These are phyloP conservation scores for Matsumyia berberina DNA, from an alignment of 2,888 invertebrate genomes.

Conservation along the genomic window DNA sequence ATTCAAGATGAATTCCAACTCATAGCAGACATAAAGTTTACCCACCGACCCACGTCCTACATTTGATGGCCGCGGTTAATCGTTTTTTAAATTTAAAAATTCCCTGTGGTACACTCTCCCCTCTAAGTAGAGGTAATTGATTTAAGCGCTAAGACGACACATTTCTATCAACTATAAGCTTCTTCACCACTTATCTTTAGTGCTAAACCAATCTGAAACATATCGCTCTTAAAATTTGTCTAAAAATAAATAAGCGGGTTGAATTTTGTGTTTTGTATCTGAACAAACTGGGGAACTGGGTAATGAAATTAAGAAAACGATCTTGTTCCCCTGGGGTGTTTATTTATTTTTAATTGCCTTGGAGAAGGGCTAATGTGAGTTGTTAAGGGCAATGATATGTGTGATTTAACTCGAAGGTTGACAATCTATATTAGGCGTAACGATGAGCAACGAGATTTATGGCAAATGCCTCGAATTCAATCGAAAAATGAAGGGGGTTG, in stretches of 20 bases:
- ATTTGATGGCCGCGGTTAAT: not conserved
- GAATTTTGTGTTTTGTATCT: not conserved
- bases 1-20: not conserved
- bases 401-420: constrained; percentile 39
- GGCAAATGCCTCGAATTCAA: constrained; percentile 18
- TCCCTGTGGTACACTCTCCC: not conserved
- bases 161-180: constrained; percentile 30
- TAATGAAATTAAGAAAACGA: constrained; percentile 27
- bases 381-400: constrained; percentile 56
- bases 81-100: not conserved
- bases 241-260: constrained; percentile 39
- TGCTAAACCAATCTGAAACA: constrained; percentile 8
- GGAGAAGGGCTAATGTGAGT: constrained; percentile 18
- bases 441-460: constrained; percentile 37
- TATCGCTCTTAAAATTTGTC: constrained; percentile 9
- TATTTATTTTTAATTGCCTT: constrained; percentile 65
- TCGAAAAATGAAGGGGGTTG: constrained; percentile 32
- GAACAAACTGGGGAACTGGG: constrained; percentile 17
- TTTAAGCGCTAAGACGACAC: constrained; percentile 13
- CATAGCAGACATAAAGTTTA: too few species aligned
- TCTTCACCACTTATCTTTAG: constrained; percentile 32
- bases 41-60: too few species aligned
- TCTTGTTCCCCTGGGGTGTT: constrained; percentile 35
- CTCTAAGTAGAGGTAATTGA: constrained; percentile 6
- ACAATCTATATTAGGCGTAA: constrained; percentile 50